Evolutionary conservation across 1,140 invertebrate genomes (phyloP).

Genomic region (Papilio dardanus): DNA sequence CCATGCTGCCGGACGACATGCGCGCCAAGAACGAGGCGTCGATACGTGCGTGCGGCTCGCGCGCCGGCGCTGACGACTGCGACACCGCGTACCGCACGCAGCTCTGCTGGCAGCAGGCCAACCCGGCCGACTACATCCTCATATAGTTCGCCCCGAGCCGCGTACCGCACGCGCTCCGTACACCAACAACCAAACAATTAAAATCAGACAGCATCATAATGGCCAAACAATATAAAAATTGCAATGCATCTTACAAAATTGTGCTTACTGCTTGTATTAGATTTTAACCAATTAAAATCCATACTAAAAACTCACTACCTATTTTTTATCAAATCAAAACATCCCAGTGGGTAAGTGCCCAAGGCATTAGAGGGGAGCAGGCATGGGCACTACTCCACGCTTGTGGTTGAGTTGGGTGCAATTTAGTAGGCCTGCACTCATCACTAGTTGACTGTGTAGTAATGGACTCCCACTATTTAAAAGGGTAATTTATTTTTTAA

Average conservation of each 20-base stretch:
- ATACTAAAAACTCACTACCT: too few species aligned
- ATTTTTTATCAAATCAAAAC: too few species aligned
- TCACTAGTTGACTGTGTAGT: too few species aligned
- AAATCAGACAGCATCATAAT: background rate
- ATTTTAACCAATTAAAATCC: too few species aligned
- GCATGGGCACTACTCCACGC: too few species aligned
- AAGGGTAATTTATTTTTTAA: too few species aligned
- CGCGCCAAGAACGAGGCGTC: constrained; percentile 50
- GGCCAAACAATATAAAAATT: background rate
- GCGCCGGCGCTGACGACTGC: constrained; percentile 67
- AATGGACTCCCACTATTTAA: too few species aligned
- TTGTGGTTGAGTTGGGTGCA: too few species aligned
- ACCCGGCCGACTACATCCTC: constrained; percentile 66
- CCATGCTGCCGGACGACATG: constrained; percentile 62
- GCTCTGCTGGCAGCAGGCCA: constrained; percentile 69
- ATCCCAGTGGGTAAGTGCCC: too few species aligned
- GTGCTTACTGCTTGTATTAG: background rate
- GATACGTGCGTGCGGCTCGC: constrained; percentile 61
- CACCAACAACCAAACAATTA: background rate
- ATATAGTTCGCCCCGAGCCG: constrained; percentile 49
- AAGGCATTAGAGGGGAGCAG: too few species aligned
- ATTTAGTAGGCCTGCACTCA: too few species aligned
- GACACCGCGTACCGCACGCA: constrained; percentile 73
- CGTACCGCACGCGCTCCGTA: background rate
- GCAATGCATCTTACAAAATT: background rate